Base-by-base conservation (phyloP, 2,113 vertebrate species). In the Pterocles burchelli region DNA sequence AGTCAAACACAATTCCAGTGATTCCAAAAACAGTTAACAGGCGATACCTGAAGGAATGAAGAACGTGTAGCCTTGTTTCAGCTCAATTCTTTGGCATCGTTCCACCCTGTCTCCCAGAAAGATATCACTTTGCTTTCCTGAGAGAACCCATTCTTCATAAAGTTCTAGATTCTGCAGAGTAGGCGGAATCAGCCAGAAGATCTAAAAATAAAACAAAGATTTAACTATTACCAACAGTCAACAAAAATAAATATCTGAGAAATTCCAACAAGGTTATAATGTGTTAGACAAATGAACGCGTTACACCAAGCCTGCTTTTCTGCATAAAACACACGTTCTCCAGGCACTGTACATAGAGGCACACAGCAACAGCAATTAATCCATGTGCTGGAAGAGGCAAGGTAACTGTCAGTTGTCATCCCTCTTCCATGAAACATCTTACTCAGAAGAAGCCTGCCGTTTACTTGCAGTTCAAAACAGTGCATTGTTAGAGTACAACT, bases 71-170 rank as follows among this genome's bases (percentile, higher is more conserved):
- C 99, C 99, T 96, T 99, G 99, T 85, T 99, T 98, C 94, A 99
- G 98, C 95, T 99, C 99, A 95, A 99, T 99, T 97, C 99, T 98
- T 98, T 99, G 99, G 97, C 99, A 99, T 63, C 99, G 98, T 58
- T 99, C 99, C 81, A 98, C 99, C 4, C 98, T 98, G 97, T 99
- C 99, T 88, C 99, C 99, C 97, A 99, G 98, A 89, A 99, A 99
- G 96, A 99, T 96, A 94, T 99, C 99, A 19, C 99, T 99, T 97
- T 99, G 99, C 78, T 99, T 99, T 87, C 99, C 99, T 28, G 99
- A 99, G 82, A 99, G 98, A 75, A 99, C 99, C 99, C 99, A 99
- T 98, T 99, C 99, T 96, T 99, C 99, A n/a, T 99, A 99, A 79
- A 99, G 98, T 34, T 99, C 98, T 77, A 99, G 98, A 95, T 99